Percentiles rank a stretch among this genome's conserved stretches.
phyloP scores from a whole-genome alignment of 2,113 vertebrate species.

The Oxyura jamaicensis region DNA sequence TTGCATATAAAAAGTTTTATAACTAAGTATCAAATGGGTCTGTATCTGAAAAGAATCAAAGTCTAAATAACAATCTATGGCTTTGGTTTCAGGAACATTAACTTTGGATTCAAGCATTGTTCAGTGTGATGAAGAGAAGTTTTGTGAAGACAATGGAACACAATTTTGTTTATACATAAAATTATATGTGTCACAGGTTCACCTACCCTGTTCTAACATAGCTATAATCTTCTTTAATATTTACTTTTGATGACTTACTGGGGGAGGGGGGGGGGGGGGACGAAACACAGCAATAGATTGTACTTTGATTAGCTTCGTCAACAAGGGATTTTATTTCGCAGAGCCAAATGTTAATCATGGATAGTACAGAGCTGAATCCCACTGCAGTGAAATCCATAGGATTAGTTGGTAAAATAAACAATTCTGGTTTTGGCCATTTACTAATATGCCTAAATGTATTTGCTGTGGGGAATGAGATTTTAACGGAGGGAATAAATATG shows the following conservation, averaged over 20 bases:
- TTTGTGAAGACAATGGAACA: background rate
- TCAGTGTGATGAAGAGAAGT: background rate
- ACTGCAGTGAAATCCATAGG: background rate
- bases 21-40: background rate
- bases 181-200: background rate
- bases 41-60: background rate
- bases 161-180: background rate
- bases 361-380: background rate
- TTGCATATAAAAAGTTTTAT: background rate
- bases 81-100: background rate
- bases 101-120: background rate
- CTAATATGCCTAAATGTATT: constrained; percentile 33
- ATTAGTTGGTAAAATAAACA: constrained; percentile 38
- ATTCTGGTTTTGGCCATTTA: background rate
- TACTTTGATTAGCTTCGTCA: background rate
- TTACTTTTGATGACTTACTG: constrained; percentile 5
- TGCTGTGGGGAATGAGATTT: constrained; percentile 23
- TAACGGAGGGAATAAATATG: constrained; percentile 28
- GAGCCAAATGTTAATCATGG: background rate
- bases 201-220: background rate
- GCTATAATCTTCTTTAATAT: background rate
- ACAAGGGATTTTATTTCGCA: background rate
- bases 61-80: background rate
- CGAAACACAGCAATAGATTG: background rate
- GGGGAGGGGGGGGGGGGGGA: too few relatives aligned